Conservation (phyloP, 2,113 vertebrate species). For the Peromyscus californicus region DNA sequence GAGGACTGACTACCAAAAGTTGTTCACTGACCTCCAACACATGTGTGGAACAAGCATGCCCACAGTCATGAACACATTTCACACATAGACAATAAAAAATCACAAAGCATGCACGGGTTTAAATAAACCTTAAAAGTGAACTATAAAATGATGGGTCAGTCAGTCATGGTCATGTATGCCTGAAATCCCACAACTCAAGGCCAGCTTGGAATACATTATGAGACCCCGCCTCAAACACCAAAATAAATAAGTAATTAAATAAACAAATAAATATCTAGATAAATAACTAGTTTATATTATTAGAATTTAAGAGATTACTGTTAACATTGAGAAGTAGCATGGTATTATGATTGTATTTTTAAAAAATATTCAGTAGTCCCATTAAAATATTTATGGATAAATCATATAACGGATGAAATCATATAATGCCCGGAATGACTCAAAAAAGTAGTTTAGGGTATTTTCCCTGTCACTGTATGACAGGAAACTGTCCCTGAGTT, state of each 20-base stretch:
- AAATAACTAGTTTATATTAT: neutral
- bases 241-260: neutral
- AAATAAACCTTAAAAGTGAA: neutral
- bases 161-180: neutral
- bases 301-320: neutral
- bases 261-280: neutral
- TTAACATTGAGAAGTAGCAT: conserved; percentile 12
- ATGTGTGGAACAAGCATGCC: neutral
- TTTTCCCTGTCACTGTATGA: neutral
- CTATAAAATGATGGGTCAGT: neutral
- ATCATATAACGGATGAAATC: neutral
- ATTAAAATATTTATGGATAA: neutral
- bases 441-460: neutral
- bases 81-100: neutral
- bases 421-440: neutral
- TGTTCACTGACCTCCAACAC: neutral
- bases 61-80: neutral
- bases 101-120: neutral
- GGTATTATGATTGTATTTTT: neutral
- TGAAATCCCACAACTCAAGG: neutral
- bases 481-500: neutral
- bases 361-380: neutral
- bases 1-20: neutral
- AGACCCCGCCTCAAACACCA: neutral
- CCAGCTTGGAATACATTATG: neutral